A percentile compares a stretch with the other conserved stretches of the same genome.
Conservation (phyloP, 64 coral and sea anemone species). For the Porites lutea region DNA sequence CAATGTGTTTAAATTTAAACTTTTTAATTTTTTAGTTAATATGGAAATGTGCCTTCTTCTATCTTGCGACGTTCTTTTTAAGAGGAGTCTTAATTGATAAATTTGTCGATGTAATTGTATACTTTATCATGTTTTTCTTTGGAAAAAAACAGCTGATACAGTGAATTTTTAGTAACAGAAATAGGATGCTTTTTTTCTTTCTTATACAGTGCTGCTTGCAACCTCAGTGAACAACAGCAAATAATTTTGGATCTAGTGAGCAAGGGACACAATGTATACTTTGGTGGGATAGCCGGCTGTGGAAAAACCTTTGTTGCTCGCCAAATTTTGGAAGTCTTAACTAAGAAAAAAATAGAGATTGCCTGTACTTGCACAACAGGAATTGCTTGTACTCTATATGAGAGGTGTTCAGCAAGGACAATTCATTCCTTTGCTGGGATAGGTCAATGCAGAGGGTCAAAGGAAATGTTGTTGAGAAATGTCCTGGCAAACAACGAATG, state of each 20-base stretch:
- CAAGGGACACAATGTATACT: conserved; percentile 13
- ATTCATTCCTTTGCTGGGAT: conserved; percentile 32
- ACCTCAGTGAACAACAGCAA: neutral
- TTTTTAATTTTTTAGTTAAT: too few relatives aligned
- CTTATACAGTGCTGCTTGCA: neutral
- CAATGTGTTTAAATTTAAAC: neutral
- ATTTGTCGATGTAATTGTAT: neutral
- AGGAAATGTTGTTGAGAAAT: neutral
- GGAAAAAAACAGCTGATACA: too few relatives aligned
- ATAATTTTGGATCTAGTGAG: conserved; percentile 2
- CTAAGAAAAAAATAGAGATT: neutral
- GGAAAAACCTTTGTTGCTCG: conserved; percentile 39
- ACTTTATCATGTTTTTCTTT: too few relatives aligned
- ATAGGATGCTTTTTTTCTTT: too few relatives aligned
- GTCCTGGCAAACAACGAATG: neutral
- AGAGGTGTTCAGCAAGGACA: neutral
- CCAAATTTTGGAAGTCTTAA: neutral
- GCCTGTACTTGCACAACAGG: conserved; percentile 31
- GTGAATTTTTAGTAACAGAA: too few relatives aligned
- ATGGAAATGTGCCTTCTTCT: too few relatives aligned
- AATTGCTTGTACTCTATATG: neutral
- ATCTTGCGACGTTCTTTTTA: too few relatives aligned
- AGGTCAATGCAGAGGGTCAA: conserved; percentile 13
- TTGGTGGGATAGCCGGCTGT: conserved; percentile 41
- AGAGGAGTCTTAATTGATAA: too few relatives aligned